Conservation (phyloP, 2,113 vertebrate species). For the Aegotheles bennettii region DNA sequence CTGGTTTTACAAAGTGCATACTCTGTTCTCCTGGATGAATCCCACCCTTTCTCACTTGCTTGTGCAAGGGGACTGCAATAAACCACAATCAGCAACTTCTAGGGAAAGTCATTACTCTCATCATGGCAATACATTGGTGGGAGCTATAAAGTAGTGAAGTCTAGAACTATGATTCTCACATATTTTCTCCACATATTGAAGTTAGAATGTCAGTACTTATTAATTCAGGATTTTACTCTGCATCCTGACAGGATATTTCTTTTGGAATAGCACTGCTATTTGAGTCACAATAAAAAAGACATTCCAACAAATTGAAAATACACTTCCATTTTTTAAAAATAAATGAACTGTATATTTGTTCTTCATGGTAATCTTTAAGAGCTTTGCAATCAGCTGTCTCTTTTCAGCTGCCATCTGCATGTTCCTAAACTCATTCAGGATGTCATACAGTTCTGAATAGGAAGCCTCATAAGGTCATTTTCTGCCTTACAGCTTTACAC, state of each 20-base stretch:
- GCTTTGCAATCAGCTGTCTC: conserved; percentile 21
- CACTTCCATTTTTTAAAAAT: background rate
- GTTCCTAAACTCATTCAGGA: conserved; percentile 6
- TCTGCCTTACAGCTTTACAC: conserved; percentile 13
- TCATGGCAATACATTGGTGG: background rate
- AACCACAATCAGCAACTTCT: background rate
- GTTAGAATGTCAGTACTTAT: background rate
- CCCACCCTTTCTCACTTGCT: background rate
- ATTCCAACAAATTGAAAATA: background rate
- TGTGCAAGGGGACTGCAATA: background rate
- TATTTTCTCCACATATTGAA: background rate
- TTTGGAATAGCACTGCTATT: conserved; percentile 4
- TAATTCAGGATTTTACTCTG: conserved; percentile 4
- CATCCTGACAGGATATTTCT: background rate
- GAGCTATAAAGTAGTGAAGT: background rate
- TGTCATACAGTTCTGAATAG: conserved; percentile 13
- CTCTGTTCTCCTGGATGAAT: background rate
- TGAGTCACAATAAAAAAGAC: background rate
- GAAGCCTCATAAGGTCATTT: conserved; percentile 36
- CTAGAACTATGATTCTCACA: background rate
- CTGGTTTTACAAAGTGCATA: background rate
- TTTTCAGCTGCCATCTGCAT: conserved; percentile 27
- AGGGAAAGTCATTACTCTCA: background rate
- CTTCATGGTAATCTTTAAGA: conserved; percentile 22
- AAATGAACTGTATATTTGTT: conserved; percentile 25